Evolutionary conservation across 2,888 invertebrate genomes (phyloP).

Genomic region (Sphaerophoria taeniata): DNA sequence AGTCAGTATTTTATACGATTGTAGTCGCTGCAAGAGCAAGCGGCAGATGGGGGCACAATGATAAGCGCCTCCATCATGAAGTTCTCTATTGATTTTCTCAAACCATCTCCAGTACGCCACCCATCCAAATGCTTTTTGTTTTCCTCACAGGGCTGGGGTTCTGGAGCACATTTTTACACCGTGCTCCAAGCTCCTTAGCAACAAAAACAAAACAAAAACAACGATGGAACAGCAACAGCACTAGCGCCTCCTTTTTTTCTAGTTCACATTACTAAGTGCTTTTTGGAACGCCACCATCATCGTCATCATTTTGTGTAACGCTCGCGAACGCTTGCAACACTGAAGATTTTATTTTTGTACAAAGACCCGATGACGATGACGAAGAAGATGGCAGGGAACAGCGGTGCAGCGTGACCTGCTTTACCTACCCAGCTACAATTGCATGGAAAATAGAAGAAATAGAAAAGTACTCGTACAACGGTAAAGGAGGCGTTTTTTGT

Average conservation of each 20-base stretch:
- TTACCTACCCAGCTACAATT: slow-evolving; percentile 55
- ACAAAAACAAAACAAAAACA: background rate
- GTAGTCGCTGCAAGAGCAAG: background rate
- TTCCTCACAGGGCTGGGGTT: background rate
- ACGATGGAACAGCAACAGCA: slow-evolving; percentile 3
- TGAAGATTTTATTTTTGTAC: slow-evolving; percentile 65
- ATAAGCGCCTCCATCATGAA: slow-evolving; percentile 56
- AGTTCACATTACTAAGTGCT: slow-evolving; percentile 64
- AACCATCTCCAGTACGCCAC: slow-evolving; percentile 3
- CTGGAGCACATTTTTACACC: background rate
- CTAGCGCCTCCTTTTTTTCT: slow-evolving; percentile 25
- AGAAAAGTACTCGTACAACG: slow-evolving; percentile 19
- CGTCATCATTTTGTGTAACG: slow-evolving; percentile 10
- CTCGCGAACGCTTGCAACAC: slow-evolving; percentile 39
- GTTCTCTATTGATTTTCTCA: slow-evolving; percentile 67
- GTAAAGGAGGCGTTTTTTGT: slow-evolving; percentile 39
- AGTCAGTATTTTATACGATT: slow-evolving; percentile 4
- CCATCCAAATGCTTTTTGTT: background rate
- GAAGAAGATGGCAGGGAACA: too few relatives aligned
- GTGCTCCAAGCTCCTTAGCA: background rate
- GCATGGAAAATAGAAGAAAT: slow-evolving; percentile 48
- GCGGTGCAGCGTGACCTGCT: slow-evolving; percentile 56
- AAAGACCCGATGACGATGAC: background rate
- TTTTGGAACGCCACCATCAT: slow-evolving; percentile 37
- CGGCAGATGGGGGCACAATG: slow-evolving; percentile 58